Conservation (phyloP, 2,113 vertebrate species). For the Forbesichthys agassizii region DNA sequence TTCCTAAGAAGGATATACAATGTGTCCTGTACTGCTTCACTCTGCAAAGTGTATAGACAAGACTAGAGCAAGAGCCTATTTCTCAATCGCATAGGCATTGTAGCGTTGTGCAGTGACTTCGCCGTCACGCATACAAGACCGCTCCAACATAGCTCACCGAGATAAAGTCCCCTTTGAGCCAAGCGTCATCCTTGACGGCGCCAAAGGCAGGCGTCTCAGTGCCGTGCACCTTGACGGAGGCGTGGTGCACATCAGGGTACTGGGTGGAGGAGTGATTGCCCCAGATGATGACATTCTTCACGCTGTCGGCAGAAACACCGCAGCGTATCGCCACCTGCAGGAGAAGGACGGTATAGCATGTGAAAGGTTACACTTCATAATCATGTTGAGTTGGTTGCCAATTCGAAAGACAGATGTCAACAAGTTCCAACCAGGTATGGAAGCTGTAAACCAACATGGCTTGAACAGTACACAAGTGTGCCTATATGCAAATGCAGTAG, state of each 20-base stretch:
- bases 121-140: too few species aligned
- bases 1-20: background rate
- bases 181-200: slow-evolving; percentile 88
- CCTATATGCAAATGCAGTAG: too few species aligned
- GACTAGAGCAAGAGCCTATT: too few species aligned
- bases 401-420: too few species aligned
- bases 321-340: slow-evolving; percentile 90
- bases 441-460: too few species aligned
- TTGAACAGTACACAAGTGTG: too few species aligned
- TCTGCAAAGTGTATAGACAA: background rate
- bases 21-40: background rate
- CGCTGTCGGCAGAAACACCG: slow-evolving; percentile 81
- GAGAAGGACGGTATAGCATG: background rate
- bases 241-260: slow-evolving; percentile 93
- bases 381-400: too few species aligned
- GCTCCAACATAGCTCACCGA: slow-evolving; percentile 75
- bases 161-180: slow-evolving; percentile 94
- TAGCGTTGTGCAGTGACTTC: too few species aligned
- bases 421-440: too few species aligned
- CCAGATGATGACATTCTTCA: slow-evolving; percentile 98
- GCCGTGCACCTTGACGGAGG: slow-evolving; percentile 81
- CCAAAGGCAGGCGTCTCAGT: slow-evolving; percentile 84
- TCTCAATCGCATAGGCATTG: too few species aligned
- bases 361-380: background rate
- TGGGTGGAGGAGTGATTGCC: slow-evolving; percentile 98